Evolutionary conservation across 2,797 vertebrate genomes (phyloP), one percentile per base, ranked within the genome.

Genomic region (Pygocentrus nattereri): DNA sequence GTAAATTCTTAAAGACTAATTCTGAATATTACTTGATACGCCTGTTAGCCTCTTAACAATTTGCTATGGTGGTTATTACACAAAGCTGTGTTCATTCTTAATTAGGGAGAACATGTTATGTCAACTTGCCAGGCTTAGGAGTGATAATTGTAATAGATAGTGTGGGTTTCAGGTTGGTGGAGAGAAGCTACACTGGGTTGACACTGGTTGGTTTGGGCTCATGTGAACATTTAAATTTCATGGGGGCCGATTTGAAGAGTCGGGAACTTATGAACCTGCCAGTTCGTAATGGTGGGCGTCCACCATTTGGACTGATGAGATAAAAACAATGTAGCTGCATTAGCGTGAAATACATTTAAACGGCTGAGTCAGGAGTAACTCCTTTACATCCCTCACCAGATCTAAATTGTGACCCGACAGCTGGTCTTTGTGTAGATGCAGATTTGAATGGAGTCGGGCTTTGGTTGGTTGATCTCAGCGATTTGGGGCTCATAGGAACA

Each of bases 401-500:
- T 79, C 30, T 79, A 21, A 71, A 41, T 16, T 54, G 44, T 64
- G 77, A 71, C 27, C 58, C 54, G 12, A 25, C 31, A 15, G 7
- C 30, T 4, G 3, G 30, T n/a, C 23, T 74, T 50, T 65, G 75
- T 64, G 15, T 19, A 15, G 61, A 27, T n/a, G 44, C 1, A 59
- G 71, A 69, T 15, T 59, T 79, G 27, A 78, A 74, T 21, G 62
- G 52, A 25, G 54, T 50, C 61, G 61, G 31, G 25, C 62, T 75
- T 80, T 70, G 73, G 27, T 74, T 69, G 50, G 73, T 50, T 65
- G 76, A 67, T 30, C 68, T 50, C 23, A 84, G 80, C 23, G 82
- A 49, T 30, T 91, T 91, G 0, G 86, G 76, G 84, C 79, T 79
- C 44, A 62, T 79, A 83, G 44, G 82, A 83, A 74, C 89, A 78